phyloP scores from a whole-genome alignment of 2,888 invertebrate species.

The Nomada hirtipes region DNA sequence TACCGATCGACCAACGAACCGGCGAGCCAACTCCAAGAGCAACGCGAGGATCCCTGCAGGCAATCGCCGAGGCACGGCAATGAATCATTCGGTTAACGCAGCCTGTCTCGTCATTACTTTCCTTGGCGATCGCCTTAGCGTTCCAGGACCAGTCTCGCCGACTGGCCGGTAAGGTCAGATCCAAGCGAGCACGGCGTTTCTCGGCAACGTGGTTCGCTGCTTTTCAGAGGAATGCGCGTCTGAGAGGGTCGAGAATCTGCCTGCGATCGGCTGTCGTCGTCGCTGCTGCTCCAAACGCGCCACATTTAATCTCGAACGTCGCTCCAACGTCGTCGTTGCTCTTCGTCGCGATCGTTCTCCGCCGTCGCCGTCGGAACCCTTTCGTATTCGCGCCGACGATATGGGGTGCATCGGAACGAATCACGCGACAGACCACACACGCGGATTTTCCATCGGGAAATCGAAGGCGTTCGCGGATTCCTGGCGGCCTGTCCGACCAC shows the following conservation, averaged over 20 bases:
- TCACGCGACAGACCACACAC: conserved; percentile 57
- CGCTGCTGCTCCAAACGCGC: neutral
- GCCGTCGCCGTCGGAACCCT: too few relatives aligned
- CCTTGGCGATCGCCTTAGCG: conserved; percentile 55
- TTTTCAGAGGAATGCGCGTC: conserved; percentile 29
- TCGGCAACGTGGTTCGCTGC: conserved; percentile 16
- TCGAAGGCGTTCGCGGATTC: conserved; percentile 51
- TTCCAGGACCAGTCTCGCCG: conserved; percentile 51
- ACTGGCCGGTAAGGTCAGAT: conserved; percentile 63
- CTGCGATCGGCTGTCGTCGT: conserved; percentile 10
- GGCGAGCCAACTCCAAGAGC: conserved; percentile 13
- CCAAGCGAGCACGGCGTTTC: conserved; percentile 34
- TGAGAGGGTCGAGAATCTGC: conserved; percentile 9
- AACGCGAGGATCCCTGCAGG: conserved; percentile 25
- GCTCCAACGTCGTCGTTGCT: neutral
- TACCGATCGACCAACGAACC: conserved; percentile 17
- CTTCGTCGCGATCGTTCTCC: too few relatives aligned
- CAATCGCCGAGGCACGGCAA: conserved; percentile 60
- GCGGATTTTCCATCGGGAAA: conserved; percentile 49
- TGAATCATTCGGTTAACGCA: conserved; percentile 72
- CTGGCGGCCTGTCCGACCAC: conserved; percentile 37
- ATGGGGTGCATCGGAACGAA: neutral
- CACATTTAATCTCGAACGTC: neutral
- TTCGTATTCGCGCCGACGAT: too few relatives aligned
- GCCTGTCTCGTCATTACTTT: conserved; percentile 72